phyloP scores from a whole-genome alignment of 2,797 vertebrate genomes.

The Pantherophis vulpinus region DNA sequence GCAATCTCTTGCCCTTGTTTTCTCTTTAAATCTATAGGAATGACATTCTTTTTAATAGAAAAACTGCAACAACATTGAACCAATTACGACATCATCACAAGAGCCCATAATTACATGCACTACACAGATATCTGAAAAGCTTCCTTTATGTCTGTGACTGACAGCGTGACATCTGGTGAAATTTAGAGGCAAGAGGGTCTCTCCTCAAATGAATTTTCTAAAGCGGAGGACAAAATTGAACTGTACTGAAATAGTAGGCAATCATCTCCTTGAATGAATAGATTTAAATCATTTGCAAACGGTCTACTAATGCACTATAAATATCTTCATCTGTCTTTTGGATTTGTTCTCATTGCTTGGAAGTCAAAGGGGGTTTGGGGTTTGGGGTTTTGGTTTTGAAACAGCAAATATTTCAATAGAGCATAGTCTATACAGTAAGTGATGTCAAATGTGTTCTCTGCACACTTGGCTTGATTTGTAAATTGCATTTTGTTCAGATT shows the following conservation, averaged over 20 bases:
- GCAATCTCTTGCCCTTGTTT: background rate
- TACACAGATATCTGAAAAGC: background rate
- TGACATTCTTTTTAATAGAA: background rate
- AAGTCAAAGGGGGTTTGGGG: conserved; percentile 10
- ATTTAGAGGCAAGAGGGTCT: conserved; percentile 18
- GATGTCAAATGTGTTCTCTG: conserved; percentile 11
- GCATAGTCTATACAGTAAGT: conserved; percentile 6
- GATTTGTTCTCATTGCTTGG: background rate
- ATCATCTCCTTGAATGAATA: conserved; percentile 41
- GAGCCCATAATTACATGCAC: background rate
- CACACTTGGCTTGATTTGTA: conserved; percentile 40
- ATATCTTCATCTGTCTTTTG: conserved; percentile 29
- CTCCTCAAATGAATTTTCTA: conserved; percentile 26
- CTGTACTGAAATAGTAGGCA: background rate
- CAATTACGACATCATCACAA: background rate
- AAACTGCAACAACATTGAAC: background rate
- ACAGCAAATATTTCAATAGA: conserved; percentile 19
- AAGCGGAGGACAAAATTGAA: conserved; percentile 19
- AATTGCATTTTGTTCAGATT: conserved; percentile 36
- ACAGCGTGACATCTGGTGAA: conserved; percentile 34
- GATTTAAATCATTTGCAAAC: conserved; percentile 32
- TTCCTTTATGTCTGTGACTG: background rate
- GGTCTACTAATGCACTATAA: conserved; percentile 27
- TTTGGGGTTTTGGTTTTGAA: background rate
- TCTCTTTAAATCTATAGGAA: background rate